Base-by-base conservation (phyloP, 2,113 vertebrate genomes). In the Entelurus aequoreus region DNA sequence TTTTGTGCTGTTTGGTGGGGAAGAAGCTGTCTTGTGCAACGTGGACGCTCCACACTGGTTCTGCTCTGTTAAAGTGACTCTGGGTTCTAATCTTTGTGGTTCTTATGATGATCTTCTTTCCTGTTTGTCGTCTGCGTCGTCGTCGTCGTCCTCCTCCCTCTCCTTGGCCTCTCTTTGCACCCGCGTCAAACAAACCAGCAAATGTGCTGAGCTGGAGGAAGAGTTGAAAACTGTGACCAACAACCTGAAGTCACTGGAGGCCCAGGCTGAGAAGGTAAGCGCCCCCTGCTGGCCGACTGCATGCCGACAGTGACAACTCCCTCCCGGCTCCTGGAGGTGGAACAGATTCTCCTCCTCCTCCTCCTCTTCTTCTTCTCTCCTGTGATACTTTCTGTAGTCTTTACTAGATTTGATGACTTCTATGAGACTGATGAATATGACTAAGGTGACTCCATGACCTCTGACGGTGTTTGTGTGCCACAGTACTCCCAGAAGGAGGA, bases 191-290 rank as follows among this genome's bases (percentile, higher is more conserved):
- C 94, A 94, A 90, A 75, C 90, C 94, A 99, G 97, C 93, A 99
- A 99, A 97, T 99, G 96, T 93, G 87, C 94, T 93, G 96, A 99
- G 87, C 96, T 99, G 94, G 97, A 99, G 94, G 97, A 99, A 93
- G 97, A 99, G 83, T 93, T 99, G 96, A 99, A 99, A 98, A 99
- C 95, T 91, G 96, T 99, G 93, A 98, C 94, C 92, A 99, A 98
- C 96, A 99, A 96, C 93, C 91, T 99, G 93, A 99, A 98, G 93
- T 99, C 97, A 86, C 93, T 99, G 95, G 97, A 99, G 93, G 97
- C 97, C 93, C 97, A 99, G 95, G 95, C 96, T 85, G 97, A 99
- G 91, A 99, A 99, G 96, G 96, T 99, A 95, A 88, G 95, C 83
- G 64, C 6, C 8, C 69, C 54, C 42, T 40, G 35, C 28, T 54